Evolutionary conservation across 2,797 vertebrate species (phyloP).

Genomic region (Leontopithecus rosalia): DNA sequence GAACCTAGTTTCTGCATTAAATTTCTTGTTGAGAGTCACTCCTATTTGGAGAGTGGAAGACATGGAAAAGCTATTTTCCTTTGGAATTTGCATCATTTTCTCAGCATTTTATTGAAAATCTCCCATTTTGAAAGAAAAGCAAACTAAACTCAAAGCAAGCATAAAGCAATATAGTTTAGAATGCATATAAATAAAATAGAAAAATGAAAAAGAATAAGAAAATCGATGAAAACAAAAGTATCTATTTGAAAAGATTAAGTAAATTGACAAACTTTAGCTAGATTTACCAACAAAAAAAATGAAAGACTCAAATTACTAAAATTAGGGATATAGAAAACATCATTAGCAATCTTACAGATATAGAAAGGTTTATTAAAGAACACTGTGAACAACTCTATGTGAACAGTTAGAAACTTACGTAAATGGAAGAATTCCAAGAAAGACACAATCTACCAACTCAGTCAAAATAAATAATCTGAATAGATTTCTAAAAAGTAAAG

Average conservation of each 20-base stretch:
- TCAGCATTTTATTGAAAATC: not conserved
- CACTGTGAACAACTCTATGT: not conserved
- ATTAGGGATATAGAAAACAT: not conserved
- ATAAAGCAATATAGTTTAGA: not conserved
- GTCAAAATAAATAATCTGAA: not conserved
- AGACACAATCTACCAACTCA: not conserved
- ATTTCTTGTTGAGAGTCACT: not conserved
- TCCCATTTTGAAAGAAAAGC: not conserved
- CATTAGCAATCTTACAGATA: not conserved
- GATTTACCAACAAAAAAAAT: not conserved
- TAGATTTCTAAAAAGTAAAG: not conserved
- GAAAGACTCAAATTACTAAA: not conserved
- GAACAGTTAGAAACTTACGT: not conserved
- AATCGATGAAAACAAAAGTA: not conserved
- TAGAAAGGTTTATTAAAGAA: not conserved
- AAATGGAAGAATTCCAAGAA: not conserved
- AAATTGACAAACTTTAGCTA: not conserved
- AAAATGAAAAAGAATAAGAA: not conserved
- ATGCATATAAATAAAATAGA: not conserved
- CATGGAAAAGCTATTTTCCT: not conserved
- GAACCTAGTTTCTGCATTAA: not conserved
- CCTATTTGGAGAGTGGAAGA: not conserved
- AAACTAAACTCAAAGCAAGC: not conserved
- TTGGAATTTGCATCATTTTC: not conserved
- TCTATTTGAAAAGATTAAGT: not conserved